Evolutionary conservation across 2,113 vertebrate genomes (phyloP).

Genomic region (Circaetus cinerascens): DNA sequence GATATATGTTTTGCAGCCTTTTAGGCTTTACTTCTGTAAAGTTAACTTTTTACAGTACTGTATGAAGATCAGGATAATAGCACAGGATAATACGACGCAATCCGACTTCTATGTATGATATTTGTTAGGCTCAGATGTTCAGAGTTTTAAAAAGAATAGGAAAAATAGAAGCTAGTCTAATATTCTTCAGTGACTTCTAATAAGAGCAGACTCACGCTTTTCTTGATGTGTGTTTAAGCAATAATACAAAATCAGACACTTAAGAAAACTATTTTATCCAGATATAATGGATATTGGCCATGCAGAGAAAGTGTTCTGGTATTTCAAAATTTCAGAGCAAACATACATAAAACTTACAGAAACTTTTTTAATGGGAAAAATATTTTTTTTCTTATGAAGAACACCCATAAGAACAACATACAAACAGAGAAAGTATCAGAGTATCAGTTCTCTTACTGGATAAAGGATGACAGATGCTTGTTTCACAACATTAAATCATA

Average conservation of each 20-base stretch:
- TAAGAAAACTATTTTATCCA: background rate
- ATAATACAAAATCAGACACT: background rate
- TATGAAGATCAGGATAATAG: background rate
- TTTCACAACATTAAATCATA: background rate
- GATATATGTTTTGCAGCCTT: background rate
- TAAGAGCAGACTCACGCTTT: background rate
- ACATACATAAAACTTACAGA: background rate
- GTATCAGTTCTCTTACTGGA: background rate
- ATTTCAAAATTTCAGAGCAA: background rate
- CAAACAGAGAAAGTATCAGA: background rate
- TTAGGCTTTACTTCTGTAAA: background rate
- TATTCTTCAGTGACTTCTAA: background rate
- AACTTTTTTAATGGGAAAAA: background rate
- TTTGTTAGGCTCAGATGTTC: background rate
- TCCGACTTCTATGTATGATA: background rate
- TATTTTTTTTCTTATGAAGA: background rate
- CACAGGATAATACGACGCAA: background rate
- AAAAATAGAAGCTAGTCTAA: background rate
- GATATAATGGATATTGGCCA: background rate
- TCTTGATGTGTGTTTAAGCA: background rate
- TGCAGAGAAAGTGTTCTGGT: background rate
- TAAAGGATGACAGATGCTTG: background rate
- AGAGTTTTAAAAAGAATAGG: background rate
- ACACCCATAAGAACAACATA: background rate
- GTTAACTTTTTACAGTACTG: background rate